Conservation (phyloP, 2,888 invertebrate genomes). For the Cephus rjabovi region DNA sequence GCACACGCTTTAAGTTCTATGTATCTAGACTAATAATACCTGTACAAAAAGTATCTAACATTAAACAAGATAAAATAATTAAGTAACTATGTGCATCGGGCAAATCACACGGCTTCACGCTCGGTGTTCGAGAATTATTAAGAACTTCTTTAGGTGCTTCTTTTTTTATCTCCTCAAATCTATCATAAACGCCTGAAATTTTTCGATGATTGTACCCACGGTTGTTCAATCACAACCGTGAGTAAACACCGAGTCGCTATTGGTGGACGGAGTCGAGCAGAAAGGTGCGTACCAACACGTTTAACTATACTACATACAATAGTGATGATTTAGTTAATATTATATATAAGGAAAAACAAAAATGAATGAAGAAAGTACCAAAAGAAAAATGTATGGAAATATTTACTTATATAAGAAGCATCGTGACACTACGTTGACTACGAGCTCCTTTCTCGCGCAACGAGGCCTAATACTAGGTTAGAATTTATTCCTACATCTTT, state of each 20-base stretch:
- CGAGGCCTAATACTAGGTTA: background rate
- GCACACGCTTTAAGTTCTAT: conserved; percentile 27
- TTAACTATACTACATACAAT: background rate
- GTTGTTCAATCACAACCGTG: background rate
- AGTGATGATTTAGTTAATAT: background rate
- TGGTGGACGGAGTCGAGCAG: conserved; percentile 47
- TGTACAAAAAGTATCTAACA: conserved; percentile 31
- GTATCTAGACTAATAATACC: conserved; percentile 29
- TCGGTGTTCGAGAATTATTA: background rate
- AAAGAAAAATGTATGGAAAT: background rate
- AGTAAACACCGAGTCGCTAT: conserved; percentile 8
- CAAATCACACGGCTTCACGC: background rate
- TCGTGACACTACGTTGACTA: background rate
- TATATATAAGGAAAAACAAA: background rate
- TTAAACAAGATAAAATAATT: conserved; percentile 31
- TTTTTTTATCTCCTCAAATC: background rate
- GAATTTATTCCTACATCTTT: background rate
- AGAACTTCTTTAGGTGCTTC: background rate
- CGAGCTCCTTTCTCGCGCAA: background rate
- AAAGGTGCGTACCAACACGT: conserved; percentile 27
- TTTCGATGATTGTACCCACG: background rate
- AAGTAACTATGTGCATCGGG: background rate
- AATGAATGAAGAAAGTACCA: background rate
- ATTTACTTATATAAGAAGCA: background rate
- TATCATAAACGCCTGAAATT: background rate